Base-by-base conservation (phyloP, 2,797 vertebrate species). In the Simalia tracyae region DNA sequence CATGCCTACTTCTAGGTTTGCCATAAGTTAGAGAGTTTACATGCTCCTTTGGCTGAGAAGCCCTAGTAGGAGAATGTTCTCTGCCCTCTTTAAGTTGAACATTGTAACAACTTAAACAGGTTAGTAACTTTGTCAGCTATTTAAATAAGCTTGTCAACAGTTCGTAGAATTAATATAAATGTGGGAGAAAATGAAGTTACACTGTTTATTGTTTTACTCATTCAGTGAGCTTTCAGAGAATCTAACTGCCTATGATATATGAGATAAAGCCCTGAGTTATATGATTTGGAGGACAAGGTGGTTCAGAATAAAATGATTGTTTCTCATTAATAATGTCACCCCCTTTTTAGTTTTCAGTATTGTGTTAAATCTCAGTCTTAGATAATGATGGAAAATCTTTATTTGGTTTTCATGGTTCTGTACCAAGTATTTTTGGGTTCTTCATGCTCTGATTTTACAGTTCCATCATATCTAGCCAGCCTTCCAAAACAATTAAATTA, bases 221-320 rank as follows among this genome's bases (percentile, higher is more conserved):
- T 84, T 88, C 50, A 60, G 6, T 64, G 81, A 81, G 42, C 42
- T 56, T 88, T 84, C 68, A 92, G 63, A 84, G 46, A 88, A 91
- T 88, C 26, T 54, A 88, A 61, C 31, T 63, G 28, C 17, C 56
- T 36, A 60, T 88, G 63, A 46, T 84, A 12, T 64, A 17, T 57
- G 14, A 42, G 42, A 28, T 31, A 31, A 72, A 64, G 10, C 26
- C 68, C 61, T 56, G 46, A 56, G n/a, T 42, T 5, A 59, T 84
- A 60, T 72, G 60, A 89, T 92, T 92, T 89, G 14, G 87, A 92
- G 87, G 60, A 85, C 24, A n/a, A 64, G 54, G 81, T 84, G 9
- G 10, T 24, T 87, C 46, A 92, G 68, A 92, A 92, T 64, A 92
- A 57, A 31, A 50, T 87, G 56, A 81, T 87, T 90, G 22, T 92